Conservation (phyloP, 2,888 invertebrate genomes). For the Morpho helenor region DNA sequence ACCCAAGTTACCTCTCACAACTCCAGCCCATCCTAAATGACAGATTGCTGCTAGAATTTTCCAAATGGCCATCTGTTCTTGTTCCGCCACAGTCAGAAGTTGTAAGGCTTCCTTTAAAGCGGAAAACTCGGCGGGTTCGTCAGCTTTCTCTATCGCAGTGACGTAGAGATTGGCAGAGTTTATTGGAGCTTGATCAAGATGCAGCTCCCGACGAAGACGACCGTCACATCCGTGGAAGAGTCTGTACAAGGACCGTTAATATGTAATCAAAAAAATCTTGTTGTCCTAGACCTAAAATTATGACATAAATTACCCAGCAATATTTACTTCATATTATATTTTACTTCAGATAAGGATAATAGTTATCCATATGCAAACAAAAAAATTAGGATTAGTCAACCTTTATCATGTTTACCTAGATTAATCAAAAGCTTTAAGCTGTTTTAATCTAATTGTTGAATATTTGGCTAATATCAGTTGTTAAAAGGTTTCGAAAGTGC, state of each 20-base stretch:
- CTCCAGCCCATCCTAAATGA: constrained; percentile 94
- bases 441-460: no score
- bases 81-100: constrained; percentile 85
- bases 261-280: no score
- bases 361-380: no score
- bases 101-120: constrained; percentile 89
- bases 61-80: constrained; percentile 91
- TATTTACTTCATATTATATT: no score
- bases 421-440: no score
- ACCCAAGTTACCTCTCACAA: constrained; percentile 81
- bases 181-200: constrained; percentile 83
- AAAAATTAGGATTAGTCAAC: no score
- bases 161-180: constrained; percentile 85
- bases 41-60: constrained; percentile 94
- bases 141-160: constrained; percentile 86
- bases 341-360: no score
- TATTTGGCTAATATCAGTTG: no score
- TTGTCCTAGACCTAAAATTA: no score
- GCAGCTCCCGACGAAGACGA: constrained; percentile 88
- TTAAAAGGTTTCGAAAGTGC: no score
- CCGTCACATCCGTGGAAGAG: constrained; percentile 91
- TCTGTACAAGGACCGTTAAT: constrained; percentile 44
- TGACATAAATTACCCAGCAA: no score
- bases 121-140: constrained; percentile 90
- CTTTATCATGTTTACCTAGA: no score